Evolutionary conservation across 2,888 invertebrate genomes (phyloP), one percentile per base, ranked within the genome.

Genomic region (Teleogryllus oceanicus): DNA sequence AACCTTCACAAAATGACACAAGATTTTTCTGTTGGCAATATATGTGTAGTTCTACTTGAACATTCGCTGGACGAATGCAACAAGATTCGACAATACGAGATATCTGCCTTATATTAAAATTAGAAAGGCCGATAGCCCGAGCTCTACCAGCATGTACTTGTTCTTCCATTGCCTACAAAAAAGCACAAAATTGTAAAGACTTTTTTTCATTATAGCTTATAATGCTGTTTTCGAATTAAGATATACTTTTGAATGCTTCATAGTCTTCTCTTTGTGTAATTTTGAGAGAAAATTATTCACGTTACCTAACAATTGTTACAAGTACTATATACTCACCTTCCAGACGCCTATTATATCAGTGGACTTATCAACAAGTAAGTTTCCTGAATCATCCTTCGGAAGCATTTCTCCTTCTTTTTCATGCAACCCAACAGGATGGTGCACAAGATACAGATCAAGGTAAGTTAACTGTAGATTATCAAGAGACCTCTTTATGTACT

Each of bases 51-150:
- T 89, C 88, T 74, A 94, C 90, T 86, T 92, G 89, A 80, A 92
- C 85, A 86, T 88, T 88, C 78, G 92, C 90, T 75, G 93, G 95
- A 82, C 90, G 90, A 79, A 94, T 89, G 79, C 87, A 88, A 5
- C 91, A 90, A 75, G 88, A 89, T 49, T 90, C 88, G 75, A 92
- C 85, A 80, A 96, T 87, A 79, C 92, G 89, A 78, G 89, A 87
- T 80, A 96, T 89, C 88, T 97, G 97, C 37, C 89, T 88, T 49
- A 87, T 88, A 85, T 93, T 96, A 85, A 96, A 92, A 86, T 97
- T 97, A 0, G 96, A 97, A 8, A 97, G 86, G 0, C 97, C 97
- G 84, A 97, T 94, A 16, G 95, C 90, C 84, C 91, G 94, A 0
- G 93, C 88, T 24, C 92, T 89, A 0, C 95, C 95, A 0, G 88